phyloP scores from a whole-genome alignment of 1,140 invertebrate species.

The Octopus bimaculoides region DNA sequence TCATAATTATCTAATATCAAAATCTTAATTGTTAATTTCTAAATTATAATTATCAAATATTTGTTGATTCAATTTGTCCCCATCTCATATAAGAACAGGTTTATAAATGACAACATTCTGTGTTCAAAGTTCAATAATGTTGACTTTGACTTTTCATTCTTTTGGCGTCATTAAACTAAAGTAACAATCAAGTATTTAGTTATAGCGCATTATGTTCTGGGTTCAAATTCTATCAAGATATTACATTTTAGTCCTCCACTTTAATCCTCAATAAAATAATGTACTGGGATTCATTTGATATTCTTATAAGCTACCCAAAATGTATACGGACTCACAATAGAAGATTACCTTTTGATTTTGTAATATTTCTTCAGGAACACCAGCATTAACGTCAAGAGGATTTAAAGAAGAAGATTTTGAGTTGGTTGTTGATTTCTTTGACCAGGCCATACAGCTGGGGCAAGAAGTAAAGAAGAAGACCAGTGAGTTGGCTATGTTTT shows the following conservation, averaged over 20 bases:
- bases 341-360: not conserved
- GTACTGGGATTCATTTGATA: not conserved
- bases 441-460: conserved; percentile 59
- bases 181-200: no score
- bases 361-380: conserved; percentile 62
- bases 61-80: no score
- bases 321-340: not conserved
- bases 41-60: no score
- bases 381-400: conserved; percentile 91
- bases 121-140: no score
- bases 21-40: no score
- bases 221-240: not conserved
- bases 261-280: not conserved
- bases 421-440: conserved; percentile 80
- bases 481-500: conserved; percentile 36
- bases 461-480: conserved; percentile 43
- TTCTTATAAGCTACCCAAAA: not conserved
- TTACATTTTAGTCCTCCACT: not conserved
- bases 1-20: no score
- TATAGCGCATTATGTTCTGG: no score
- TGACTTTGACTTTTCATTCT: no score
- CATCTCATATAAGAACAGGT: no score
- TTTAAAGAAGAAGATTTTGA: conserved; percentile 83
- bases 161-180: no score
- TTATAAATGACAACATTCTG: no score